Evolutionary conservation across 2,797 vertebrate genomes (phyloP), one percentile per base, ranked within the genome.

Genomic region (Acipenser oxyrinchus): DNA sequence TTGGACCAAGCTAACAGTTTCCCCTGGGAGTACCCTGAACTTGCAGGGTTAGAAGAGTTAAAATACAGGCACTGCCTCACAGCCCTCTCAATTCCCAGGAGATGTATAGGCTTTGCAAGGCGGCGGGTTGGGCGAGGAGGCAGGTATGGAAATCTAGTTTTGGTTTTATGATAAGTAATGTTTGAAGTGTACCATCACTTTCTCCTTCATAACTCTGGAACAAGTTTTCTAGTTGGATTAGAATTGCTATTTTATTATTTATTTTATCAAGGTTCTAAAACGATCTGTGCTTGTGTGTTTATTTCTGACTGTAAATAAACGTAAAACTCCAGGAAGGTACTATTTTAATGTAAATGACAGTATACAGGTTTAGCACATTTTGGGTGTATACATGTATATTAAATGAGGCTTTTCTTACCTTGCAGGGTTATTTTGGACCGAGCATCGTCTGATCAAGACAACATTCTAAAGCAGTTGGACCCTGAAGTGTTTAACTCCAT

Each of bases 121-220:
- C 89, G 93, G 69, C 79, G 94, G 75, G 81, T 94, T 82, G 94
- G 94, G 74, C 89, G 94, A 73, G 94, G 94, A 67, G 94, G 94
- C 85, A 93, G 94, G 94, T 96, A 87, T 63, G 48, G 55, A 8
- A 9, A 1, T 48, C 5, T 67, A 51, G 37, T 10, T 12, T 11
- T 13, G 3, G 11, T 10, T 37, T 37, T 37, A 4, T 37, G 37
- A 37, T 37, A 4, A 37, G 37, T 37, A 37, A 37, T 37, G 37
- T 37, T 37, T 37, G 5, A 37, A 37, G 37, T 37, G 37, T 37
- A 37, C 37, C 37, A 37, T 37, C 37, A 5, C 3, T 37, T 37
- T 37, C 3, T 4, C 1, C 37, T 37, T 37, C 37, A 37, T 37
- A 37, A 4, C 37, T 37, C 37, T 37, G 37, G 37, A 37, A 37